These are phyloP conservation scores for Cebus imitator DNA, from an alignment of 2,113 vertebrate genomes.

Conservation along the genomic window DNA sequence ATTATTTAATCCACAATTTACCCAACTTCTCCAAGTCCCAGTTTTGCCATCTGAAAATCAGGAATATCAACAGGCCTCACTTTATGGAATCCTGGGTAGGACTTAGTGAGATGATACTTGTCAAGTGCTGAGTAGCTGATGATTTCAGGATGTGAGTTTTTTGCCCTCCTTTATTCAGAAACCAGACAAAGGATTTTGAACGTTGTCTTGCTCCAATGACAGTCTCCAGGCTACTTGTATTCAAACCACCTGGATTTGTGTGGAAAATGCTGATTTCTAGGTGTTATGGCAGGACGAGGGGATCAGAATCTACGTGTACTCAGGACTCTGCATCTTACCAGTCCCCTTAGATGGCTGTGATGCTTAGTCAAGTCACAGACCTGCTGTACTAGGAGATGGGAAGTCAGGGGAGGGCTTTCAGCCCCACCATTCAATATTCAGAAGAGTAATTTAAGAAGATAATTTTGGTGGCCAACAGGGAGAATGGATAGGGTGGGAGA, in stretches of 20 bases:
- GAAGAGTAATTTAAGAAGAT: neutral
- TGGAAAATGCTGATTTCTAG: neutral
- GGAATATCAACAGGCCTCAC: neutral
- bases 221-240: neutral
- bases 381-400: neutral
- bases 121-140: neutral
- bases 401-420: neutral
- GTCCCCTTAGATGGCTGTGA: neutral
- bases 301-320: neutral
- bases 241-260: neutral
- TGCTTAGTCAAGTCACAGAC: neutral
- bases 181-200: neutral
- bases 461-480: neutral
- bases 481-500: neutral
- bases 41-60: neutral
- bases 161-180: neutral
- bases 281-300: neutral
- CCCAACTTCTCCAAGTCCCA: rapidly evolving
- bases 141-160: neutral
- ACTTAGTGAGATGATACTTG: neutral
- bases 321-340: rapidly evolving
- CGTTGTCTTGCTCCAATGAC: neutral
- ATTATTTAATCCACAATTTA: too few species aligned
- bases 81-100: neutral
- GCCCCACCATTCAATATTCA: neutral